Conservation (phyloP, 2,113 vertebrate species). For the Anguilla japonica region DNA sequence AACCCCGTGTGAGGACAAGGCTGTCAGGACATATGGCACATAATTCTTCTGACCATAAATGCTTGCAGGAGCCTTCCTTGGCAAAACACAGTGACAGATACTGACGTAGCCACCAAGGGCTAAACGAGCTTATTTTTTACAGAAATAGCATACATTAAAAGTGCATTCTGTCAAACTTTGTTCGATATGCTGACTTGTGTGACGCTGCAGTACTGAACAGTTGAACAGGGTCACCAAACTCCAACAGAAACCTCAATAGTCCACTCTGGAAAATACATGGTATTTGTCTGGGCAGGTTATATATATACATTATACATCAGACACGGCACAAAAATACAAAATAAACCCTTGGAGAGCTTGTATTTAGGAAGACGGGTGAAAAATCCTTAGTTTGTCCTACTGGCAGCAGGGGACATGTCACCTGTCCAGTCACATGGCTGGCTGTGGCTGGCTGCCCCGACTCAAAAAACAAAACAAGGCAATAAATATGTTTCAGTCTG, state of each 20-base stretch:
- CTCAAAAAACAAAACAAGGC: not conserved
- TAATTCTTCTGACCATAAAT: not conserved
- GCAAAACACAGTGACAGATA: not conserved
- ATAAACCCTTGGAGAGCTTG: not conserved
- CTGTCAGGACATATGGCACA: not conserved
- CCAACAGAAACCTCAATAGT: not conserved
- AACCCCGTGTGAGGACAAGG: not conserved
- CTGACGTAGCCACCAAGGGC: not conserved
- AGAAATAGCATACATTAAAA: not conserved
- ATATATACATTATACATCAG: conserved; percentile 9
- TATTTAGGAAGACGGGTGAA: not conserved
- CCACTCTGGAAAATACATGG: conserved; percentile 17
- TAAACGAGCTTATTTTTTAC: not conserved
- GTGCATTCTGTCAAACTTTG: not conserved
- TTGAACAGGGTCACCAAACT: not conserved
- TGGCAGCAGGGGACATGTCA: not conserved
- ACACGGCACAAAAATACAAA: not conserved
- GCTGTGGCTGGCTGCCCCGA: not conserved
- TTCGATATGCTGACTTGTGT: not conserved
- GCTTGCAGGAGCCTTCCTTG: not conserved
- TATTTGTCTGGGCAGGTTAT: not conserved
- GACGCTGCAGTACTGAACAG: not conserved
- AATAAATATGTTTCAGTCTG: not conserved
- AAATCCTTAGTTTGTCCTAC: not conserved
- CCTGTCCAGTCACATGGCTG: not conserved